Base-by-base conservation (phyloP, 2,888 invertebrate genomes). In the Tanytarsus gracilentus region DNA sequence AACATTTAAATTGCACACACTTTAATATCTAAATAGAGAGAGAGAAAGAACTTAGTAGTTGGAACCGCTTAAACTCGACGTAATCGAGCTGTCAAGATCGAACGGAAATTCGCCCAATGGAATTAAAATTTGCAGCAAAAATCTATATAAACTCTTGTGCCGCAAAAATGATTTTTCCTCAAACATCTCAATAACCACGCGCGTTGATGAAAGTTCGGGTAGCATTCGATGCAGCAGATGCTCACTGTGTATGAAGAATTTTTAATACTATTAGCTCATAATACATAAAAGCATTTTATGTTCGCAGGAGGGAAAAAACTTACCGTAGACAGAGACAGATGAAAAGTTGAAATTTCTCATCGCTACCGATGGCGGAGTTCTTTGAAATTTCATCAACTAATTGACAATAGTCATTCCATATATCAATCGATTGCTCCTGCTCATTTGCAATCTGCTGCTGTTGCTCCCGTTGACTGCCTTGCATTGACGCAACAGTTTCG, bases 311-410 rank as follows among this genome's bases (percentile, higher is more conserved):
- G 56, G 27, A 25, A 39, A 48, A 26, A 8, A 65, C 68, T 70
- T 73, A 95, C 95, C 95, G 85, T 66, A 92, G 82, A 68, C 93
- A 89, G 29, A 98, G 81, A 71, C 97, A 96, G 66, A 97, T 86
- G 70, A 98, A 95, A 36, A 97, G 80, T 73, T 98, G 97, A 72
- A 99, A 97, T 75, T 96, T 95, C 53, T 96, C 97, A 76, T 99
- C 98, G 73, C 98, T 98, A 59, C 98, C 99, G 21, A 94, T 78
- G n/a, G 87, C 77, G 14, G 76, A 72, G 25, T 60, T 82, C 71
- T 85, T 86, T 63, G 60, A 60, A 49, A 98, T 90, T 73, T 92
- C 92, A 68, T 88, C 86, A 69, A 96, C 83, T 11, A 97, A 79
- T 69, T 90, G 88, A 72, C 90, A 89, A 75, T 90, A 94, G 68